Evolutionary conservation across 2,797 vertebrate species (phyloP).

Genomic region (Gymnothorax javanicus): DNA sequence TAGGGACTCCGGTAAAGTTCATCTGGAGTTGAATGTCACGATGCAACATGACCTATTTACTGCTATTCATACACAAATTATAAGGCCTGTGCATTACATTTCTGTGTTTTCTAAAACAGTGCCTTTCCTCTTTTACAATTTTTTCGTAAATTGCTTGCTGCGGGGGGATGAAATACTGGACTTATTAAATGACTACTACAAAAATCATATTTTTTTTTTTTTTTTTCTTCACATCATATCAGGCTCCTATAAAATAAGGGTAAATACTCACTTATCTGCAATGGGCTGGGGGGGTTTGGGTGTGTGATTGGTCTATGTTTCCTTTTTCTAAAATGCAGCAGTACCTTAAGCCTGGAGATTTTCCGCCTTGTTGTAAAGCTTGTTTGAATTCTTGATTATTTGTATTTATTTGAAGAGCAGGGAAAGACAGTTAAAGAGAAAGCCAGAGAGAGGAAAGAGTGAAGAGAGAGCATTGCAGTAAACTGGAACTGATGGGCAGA

Average conservation of each 20-base stretch:
- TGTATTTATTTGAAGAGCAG: background rate
- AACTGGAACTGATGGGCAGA: background rate
- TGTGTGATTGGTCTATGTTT: background rate
- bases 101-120: background rate
- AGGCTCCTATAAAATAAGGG: background rate
- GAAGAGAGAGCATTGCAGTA: background rate
- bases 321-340: background rate
- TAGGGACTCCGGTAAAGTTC: conserved; percentile 37
- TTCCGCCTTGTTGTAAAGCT: background rate
- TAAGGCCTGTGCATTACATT: background rate
- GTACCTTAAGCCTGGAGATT: background rate
- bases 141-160: background rate
- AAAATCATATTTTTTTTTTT: background rate
- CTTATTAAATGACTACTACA: background rate
- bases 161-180: background rate
- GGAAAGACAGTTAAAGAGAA: background rate
- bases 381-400: background rate
- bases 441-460: background rate
- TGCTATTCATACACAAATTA: background rate
- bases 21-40: conserved; percentile 27
- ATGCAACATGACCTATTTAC: conserved; percentile 11
- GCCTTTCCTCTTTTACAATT: background rate
- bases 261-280: background rate
- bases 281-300: background rate
- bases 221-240: background rate